phyloP scores from a whole-genome alignment of 2,888 invertebrate species.

The Drosophila greeni region DNA sequence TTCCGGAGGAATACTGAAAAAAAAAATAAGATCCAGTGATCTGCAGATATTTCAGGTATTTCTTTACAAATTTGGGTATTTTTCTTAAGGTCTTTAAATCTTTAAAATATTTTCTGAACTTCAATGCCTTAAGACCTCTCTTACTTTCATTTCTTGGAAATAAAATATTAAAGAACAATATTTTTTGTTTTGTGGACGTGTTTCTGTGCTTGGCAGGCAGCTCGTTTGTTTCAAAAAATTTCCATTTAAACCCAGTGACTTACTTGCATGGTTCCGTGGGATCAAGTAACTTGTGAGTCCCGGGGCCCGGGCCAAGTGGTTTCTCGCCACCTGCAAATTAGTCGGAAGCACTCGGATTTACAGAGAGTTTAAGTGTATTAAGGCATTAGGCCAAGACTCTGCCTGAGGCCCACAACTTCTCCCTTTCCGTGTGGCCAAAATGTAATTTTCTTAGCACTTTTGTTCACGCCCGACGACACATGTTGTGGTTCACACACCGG shows the following conservation, averaged over 20 bases:
- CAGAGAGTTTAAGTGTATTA: slow-evolving; percentile 66
- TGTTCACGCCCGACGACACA: slow-evolving; percentile 70
- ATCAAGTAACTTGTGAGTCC: slow-evolving; percentile 48
- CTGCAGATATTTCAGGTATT: neutral
- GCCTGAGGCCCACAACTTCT: slow-evolving; percentile 11
- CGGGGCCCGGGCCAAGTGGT: slow-evolving; percentile 42
- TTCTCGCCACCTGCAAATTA: slow-evolving; percentile 55
- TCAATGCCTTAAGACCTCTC: neutral
- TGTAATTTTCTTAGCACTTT: slow-evolving; percentile 70
- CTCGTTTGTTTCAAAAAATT: slow-evolving; percentile 56
- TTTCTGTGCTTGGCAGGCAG: slow-evolving; percentile 19
- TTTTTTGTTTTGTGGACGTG: slow-evolving; percentile 1
- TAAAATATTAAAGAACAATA: too few species aligned
- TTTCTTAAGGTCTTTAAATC: neutral
- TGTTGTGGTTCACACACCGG: slow-evolving; percentile 67
- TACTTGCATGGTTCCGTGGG: slow-evolving; percentile 20
- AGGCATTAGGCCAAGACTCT: slow-evolving; percentile 58
- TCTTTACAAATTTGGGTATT: too few species aligned
- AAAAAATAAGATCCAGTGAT: slow-evolving; percentile 8
- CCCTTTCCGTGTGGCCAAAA: slow-evolving; percentile 55
- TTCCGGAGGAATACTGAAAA: slow-evolving; percentile 15
- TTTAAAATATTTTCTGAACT: too few species aligned
- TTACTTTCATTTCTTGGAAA: neutral
- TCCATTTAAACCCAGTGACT: slow-evolving; percentile 56
- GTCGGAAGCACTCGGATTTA: slow-evolving; percentile 67